Evolutionary conservation across 2,888 invertebrate genomes (phyloP), one percentile per base, ranked within the genome.

Genomic region (Drosophila neutralis): DNA sequence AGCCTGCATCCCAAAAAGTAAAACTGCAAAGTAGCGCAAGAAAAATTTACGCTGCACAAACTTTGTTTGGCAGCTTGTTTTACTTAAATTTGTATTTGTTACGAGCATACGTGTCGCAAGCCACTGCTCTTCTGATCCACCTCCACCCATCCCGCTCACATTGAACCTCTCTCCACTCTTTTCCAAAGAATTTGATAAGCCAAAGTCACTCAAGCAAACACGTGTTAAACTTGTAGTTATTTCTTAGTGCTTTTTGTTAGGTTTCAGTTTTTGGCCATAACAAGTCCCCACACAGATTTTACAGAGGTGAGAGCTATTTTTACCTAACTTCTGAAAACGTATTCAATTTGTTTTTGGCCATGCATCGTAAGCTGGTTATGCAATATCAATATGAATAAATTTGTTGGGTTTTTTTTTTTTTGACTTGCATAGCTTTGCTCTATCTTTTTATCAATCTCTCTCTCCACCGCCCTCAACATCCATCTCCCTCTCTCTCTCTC

Each of bases 31-130:
- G 65, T 65, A 74, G 60, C 69, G 29, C 58, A 75, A 61, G 72
- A 77, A 71, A 73, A 80, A 74, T 68, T 60, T 62, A 63, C 69
- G 71, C 68, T 64, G 65, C 38, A 56, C 70, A 63, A 89, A 88
- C 76, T 85, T 90, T 87, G 88, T 83, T 90, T 68, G 67, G 69
- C 75, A 71, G 78, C 73, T 89, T 80, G 86, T 90, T 85, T 85
- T 78, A 77, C 88, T 80, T 74, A 80, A 85, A 85, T 78, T 80
- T 85, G 68, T 85, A 69, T 85, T 85, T 79, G 83, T 66, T 54
- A 56, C 70, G 40, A 27, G 29, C 56, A 21, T 73, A 72, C 66
- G 59, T 75, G 63, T 49, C 49, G 67, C 54, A n/a, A 27, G 31
- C 27, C 15, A 11, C 24, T 15, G 45, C 24, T 24, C 45, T 24